Conservation (phyloP, 2,888 invertebrate species). For the Phaonia tiefii region DNA sequence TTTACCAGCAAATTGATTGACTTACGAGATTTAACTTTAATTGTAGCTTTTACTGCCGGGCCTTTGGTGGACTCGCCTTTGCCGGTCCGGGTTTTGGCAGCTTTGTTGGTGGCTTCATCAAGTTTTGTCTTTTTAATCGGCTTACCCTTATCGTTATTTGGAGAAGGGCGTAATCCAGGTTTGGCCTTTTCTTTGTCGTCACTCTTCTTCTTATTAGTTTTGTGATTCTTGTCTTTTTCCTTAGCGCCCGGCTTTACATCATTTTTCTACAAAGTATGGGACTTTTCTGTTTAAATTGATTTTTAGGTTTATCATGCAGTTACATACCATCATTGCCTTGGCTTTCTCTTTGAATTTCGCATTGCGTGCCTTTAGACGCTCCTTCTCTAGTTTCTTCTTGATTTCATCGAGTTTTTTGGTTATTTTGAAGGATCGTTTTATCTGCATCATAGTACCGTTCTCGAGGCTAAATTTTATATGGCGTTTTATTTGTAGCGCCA, state of each 20-base stretch:
- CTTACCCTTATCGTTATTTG: conserved; percentile 11
- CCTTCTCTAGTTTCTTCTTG: no score
- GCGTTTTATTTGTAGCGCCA: conserved; percentile 83
- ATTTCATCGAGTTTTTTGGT: conserved; percentile 23
- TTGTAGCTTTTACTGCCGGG: conserved; percentile 29
- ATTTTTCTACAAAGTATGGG: no score
- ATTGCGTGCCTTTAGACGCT: no score
- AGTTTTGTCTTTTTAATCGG: conserved; percentile 28
- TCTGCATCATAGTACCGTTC: conserved; percentile 79
- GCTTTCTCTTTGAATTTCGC: no score
- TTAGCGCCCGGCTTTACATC: not conserved
- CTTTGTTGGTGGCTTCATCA: not conserved
- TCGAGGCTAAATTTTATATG: conserved; percentile 83
- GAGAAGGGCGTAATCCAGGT: not conserved
- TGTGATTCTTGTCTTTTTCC: conserved; percentile 10
- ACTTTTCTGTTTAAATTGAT: no score
- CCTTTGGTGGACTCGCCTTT: conserved; percentile 10
- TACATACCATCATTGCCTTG: conserved; percentile 23
- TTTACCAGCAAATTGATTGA: conserved; percentile 37
- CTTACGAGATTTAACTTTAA: conserved; percentile 42
- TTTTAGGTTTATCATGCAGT: no score
- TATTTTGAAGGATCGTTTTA: conserved; percentile 66
- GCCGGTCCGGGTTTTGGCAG: not conserved
- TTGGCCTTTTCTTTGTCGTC: not conserved
- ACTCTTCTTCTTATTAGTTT: conserved; percentile 10